Base-by-base conservation (phyloP, 2,888 invertebrate genomes). In the Phania funesta region DNA sequence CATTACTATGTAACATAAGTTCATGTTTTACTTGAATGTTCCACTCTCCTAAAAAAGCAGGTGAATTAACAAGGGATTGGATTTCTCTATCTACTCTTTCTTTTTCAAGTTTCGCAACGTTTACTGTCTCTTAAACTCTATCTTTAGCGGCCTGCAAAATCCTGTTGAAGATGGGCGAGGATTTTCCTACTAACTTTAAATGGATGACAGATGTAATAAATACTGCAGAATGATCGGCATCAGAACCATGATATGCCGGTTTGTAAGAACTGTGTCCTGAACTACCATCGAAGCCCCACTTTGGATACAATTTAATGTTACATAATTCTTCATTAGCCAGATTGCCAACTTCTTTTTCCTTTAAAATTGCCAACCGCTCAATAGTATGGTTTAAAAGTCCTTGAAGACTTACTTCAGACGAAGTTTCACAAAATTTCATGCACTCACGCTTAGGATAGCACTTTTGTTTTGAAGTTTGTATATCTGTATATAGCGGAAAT, bases 401-500 rank as follows among this genome's bases (percentile, higher is more conserved):
- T 83, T 86, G 85, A 50, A 86, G 74, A 50, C 52, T 58, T 79
- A 85, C 82, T 76, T 80, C 50, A 58, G 80, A 84, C 67, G 22
- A 70, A 70, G 84, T 85, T 67, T 78, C 77, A 54, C 82, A 84
- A 48, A 83, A 70, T 70, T 68, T 67, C 70, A 86, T 86, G 60
- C 83, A 60, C 77, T 84, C 67, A n/a, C 48, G 50, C 18, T 60
- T 52, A 67, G 85, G 84, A 83, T 86, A 86, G 70, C 85, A 84
- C 38, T 54, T 26, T 70, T 83, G n/a, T n/a, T 87, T 86, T 46
- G 86, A 85, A 60, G 48, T 68, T 77, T 85, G 86, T 54, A 87
- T 76, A 48, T 58, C 83, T 84, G 84, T 86, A 68, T 87, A 86
- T 26, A 84, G 84, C 22, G 85, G 84, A 78, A 81, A 86, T 75